Conservation (phyloP, 2,797 vertebrate genomes). For the Natrix natrix region DNA sequence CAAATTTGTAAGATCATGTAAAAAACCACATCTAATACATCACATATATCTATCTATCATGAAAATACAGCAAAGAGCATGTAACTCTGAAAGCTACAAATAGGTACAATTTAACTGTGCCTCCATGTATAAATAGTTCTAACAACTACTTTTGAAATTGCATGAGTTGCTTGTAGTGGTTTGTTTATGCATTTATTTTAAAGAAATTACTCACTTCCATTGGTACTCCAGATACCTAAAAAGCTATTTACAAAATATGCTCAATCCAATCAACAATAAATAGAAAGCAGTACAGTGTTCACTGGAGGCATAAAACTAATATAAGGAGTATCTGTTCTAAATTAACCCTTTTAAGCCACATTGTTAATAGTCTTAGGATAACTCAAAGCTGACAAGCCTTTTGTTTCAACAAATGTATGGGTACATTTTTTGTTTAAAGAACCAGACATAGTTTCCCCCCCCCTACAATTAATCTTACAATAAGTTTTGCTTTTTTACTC, state of each 20-base stretch:
- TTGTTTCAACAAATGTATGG: background rate
- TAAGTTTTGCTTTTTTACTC: conserved; percentile 41
- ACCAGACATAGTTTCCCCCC: background rate
- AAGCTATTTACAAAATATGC: background rate
- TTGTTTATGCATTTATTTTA: background rate
- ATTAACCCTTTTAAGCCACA: background rate
- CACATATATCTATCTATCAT: background rate
- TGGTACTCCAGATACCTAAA: background rate
- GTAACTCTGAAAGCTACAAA: background rate
- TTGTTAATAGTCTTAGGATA: background rate
- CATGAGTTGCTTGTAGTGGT: background rate
- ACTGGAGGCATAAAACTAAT: background rate
- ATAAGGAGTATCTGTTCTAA: background rate
- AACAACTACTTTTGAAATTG: background rate
- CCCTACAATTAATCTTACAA: background rate
- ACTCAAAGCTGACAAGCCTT: background rate
- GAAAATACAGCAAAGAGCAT: background rate
- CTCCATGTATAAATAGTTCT: background rate
- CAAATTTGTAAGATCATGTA: background rate
- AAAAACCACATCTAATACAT: background rate
- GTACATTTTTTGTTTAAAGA: conserved; percentile 32
- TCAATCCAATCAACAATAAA: background rate
- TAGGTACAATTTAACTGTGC: background rate
- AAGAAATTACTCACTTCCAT: background rate
- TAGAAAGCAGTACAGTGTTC: conserved; percentile 4